phyloP scores from a whole-genome alignment of 1,140 invertebrate genomes.

The Anagrus nilaparvatae region DNA sequence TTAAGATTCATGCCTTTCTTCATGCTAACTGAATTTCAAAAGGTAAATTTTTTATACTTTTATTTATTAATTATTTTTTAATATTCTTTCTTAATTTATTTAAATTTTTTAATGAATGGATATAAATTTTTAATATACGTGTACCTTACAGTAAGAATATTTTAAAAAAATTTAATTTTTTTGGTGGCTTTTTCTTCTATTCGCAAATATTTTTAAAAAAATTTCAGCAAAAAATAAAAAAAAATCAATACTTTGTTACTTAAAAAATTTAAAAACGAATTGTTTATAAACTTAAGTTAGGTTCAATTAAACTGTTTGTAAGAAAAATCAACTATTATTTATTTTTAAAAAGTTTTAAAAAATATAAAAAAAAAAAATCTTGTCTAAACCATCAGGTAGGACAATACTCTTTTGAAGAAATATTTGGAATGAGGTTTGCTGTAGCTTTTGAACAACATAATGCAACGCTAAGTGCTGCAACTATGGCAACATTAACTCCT shows the following conservation, averaged over 20 bases:
- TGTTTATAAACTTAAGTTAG: too few species aligned
- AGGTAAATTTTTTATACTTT: constrained; percentile 51
- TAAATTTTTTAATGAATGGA: too few species aligned
- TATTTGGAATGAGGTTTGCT: constrained; percentile 86
- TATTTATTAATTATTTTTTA: constrained; percentile 12
- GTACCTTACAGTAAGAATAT: neutral
- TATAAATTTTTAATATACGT: neutral
- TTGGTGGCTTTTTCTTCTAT: too few species aligned
- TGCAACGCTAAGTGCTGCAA: constrained; percentile 70
- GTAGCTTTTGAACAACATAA: constrained; percentile 85
- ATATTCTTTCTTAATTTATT: constrained; percentile 1
- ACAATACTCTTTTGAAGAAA: constrained; percentile 94
- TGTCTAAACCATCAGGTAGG: constrained; percentile 53
- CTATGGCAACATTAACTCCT: constrained; percentile 58
- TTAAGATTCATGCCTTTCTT: constrained; percentile 92
- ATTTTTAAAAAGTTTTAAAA: neutral
- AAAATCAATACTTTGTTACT: too few species aligned
- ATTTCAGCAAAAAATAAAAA: too few species aligned
- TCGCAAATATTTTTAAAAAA: too few species aligned
- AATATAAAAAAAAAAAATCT: neutral
- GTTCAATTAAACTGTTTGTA: too few species aligned
- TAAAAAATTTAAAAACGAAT: too few species aligned
- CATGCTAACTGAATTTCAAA: constrained; percentile 91
- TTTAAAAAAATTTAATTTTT: too few species aligned
- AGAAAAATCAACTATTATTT: too few species aligned